Evolutionary conservation across 2,113 vertebrate species (phyloP).

Genomic region (Muntiacus reevesi): DNA sequence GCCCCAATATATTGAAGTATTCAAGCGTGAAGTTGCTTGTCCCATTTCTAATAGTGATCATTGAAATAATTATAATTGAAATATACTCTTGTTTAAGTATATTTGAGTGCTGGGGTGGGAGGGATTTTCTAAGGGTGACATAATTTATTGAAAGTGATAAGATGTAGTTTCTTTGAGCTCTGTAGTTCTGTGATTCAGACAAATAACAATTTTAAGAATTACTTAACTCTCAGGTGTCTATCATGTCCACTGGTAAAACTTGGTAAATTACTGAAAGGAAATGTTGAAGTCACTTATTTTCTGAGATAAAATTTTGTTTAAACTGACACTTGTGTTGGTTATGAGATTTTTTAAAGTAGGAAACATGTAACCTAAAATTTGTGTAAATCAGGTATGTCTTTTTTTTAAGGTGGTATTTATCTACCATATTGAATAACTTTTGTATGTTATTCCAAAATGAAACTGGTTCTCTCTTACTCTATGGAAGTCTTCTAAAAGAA

Average conservation of each 20-base stretch:
- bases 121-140: background rate
- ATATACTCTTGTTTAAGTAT: background rate
- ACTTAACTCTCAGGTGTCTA: background rate
- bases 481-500: background rate
- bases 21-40: conserved; percentile 15
- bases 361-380: background rate
- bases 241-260: background rate
- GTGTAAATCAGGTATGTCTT: background rate
- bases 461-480: background rate
- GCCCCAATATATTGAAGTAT: background rate
- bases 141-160: background rate
- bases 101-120: background rate
- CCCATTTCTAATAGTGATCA: background rate
- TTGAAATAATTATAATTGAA: background rate
- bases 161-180: background rate
- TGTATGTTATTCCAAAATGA: background rate
- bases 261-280: background rate
- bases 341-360: background rate
- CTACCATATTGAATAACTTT: conserved; percentile 8
- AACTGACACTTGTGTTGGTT: background rate
- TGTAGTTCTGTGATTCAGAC: conserved; percentile 9
- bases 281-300: background rate
- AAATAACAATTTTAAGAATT: conserved; percentile 2
- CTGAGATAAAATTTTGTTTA: conserved; percentile 6
- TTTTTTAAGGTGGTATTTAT: background rate